These are phyloP conservation scores for Eufriesea mexicana DNA, from an alignment of 1,140 invertebrate genomes.

Conservation along the genomic window DNA sequence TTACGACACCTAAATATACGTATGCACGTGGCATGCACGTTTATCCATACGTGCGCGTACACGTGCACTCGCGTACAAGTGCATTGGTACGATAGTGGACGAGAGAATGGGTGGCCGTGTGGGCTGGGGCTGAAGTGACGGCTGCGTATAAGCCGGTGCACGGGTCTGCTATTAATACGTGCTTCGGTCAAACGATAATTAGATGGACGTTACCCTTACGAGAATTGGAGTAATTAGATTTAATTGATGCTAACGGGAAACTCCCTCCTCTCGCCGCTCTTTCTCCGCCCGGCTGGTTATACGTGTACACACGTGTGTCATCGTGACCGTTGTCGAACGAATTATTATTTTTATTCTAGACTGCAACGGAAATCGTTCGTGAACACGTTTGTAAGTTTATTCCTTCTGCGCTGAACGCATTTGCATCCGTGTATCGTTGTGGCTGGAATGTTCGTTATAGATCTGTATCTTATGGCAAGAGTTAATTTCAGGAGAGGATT, in stretches of 20 bases:
- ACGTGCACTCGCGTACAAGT: slow-evolving; percentile 31
- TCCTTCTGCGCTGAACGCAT: too few species aligned
- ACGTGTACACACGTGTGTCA: neutral
- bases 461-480: too few species aligned
- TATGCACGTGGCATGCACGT: slow-evolving; percentile 24
- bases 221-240: slow-evolving; percentile 80
- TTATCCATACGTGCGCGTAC: slow-evolving; percentile 36
- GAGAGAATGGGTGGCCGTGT: neutral
- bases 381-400: too few species aligned
- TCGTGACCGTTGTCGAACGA: slow-evolving; percentile 27
- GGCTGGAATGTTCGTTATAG: too few species aligned
- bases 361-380: too few species aligned
- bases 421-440: too few species aligned
- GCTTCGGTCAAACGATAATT: slow-evolving; percentile 79
- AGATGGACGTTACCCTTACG: slow-evolving; percentile 77
- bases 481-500: too few species aligned
- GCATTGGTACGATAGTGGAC: neutral
- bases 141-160: slow-evolving; percentile 27
- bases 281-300: neutral
- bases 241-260: slow-evolving; percentile 75
- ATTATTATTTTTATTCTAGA: slow-evolving; percentile 61
- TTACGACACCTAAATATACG: slow-evolving; percentile 24
- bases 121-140: neutral
- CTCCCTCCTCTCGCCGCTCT: neutral
- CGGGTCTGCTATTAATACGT: slow-evolving; percentile 74